Evolutionary conservation across 2,888 invertebrate genomes (phyloP).

Genomic region (Dryadula phaetusa): DNA sequence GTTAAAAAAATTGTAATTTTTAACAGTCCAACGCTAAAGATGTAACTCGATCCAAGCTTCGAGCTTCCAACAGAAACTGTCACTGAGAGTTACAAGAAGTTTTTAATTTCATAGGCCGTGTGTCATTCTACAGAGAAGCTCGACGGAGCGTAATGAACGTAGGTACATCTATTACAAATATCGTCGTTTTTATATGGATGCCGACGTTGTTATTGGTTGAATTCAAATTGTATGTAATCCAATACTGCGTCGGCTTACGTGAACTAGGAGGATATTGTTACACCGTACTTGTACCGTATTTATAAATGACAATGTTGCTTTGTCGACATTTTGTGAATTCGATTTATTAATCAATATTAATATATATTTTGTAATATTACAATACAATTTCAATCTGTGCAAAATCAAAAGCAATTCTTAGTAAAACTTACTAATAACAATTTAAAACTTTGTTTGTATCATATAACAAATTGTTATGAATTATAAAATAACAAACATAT

Average conservation of each 20-base stretch:
- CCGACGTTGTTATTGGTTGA: constrained; percentile 74
- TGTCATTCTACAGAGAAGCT: constrained; percentile 65
- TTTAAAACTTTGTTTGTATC: too few species aligned
- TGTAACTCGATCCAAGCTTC: constrained; percentile 47
- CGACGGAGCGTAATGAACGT: constrained; percentile 67
- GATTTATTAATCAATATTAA: neutral
- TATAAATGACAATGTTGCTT: constrained; percentile 39
- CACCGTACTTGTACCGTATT: constrained; percentile 48
- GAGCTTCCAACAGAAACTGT: constrained; percentile 62
- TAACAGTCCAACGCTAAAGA: constrained; percentile 31
- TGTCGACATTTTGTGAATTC: neutral
- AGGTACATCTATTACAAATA: constrained; percentile 74
- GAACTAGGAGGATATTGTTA: constrained; percentile 56
- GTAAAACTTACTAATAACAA: too few species aligned
- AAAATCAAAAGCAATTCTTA: too few species aligned
- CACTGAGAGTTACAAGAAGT: constrained; percentile 64
- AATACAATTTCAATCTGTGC: too few species aligned
- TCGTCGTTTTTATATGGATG: constrained; percentile 72
- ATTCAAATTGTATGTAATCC: constrained; percentile 69
- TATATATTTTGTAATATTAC: neutral
- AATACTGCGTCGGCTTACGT: constrained; percentile 63
- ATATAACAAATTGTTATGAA: too few species aligned
- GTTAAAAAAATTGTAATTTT: neutral
- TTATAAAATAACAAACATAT: too few species aligned
- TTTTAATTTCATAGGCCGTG: constrained; percentile 68